phyloP scores from a whole-genome alignment of 1,140 invertebrate species.

The Agrypnia vestita region DNA sequence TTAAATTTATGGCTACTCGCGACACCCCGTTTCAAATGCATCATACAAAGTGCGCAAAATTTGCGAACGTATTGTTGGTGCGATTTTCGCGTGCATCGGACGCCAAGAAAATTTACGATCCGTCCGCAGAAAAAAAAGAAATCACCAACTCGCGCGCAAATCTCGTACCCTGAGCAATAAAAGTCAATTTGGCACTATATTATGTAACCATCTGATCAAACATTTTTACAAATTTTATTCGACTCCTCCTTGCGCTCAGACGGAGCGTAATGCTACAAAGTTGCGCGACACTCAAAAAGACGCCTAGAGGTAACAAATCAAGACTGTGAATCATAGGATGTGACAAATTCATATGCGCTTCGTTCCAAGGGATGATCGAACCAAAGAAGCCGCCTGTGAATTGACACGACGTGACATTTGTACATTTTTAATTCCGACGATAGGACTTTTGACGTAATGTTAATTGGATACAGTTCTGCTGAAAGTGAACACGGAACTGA shows the following conservation, averaged over 20 bases:
- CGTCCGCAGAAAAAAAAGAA: background rate
- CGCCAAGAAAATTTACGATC: slow-evolving; percentile 4
- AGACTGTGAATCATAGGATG: slow-evolving; percentile 42
- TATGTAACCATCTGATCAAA: background rate
- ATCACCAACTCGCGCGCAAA: background rate
- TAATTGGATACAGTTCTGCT: too few relatives aligned
- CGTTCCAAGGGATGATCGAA: background rate
- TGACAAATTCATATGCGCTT: slow-evolving; percentile 31
- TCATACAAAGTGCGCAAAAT: background rate
- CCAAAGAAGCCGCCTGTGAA: background rate
- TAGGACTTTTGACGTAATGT: too few relatives aligned
- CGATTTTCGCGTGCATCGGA: slow-evolving; percentile 3
- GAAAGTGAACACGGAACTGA: too few relatives aligned
- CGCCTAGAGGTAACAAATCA: slow-evolving; percentile 46
- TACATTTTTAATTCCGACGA: background rate
- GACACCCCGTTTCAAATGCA: background rate
- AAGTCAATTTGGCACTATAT: background rate
- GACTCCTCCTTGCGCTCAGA: background rate
- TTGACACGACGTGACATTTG: background rate
- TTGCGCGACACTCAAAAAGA: background rate
- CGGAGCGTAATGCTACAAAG: background rate
- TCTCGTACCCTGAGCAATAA: background rate
- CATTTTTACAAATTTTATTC: background rate
- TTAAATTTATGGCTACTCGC: background rate
- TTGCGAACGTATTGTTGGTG: background rate